Evolutionary conservation across 1,140 invertebrate genomes (phyloP).

Genomic region (Tetragnatha versicolor): DNA sequence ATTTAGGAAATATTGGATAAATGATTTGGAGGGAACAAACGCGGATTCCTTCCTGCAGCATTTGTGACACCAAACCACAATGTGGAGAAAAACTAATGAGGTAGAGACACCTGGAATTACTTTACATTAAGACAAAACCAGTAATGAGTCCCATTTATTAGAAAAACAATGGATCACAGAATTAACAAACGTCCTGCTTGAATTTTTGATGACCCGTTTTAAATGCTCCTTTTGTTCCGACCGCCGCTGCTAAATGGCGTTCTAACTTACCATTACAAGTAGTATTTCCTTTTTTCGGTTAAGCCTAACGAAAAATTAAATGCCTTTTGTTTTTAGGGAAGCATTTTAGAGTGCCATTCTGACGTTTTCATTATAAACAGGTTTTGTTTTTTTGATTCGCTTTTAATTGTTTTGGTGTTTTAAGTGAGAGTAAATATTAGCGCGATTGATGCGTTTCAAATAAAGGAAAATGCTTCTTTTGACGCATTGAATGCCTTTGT

Average conservation of each 20-base stretch:
- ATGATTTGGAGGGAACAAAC: constrained; percentile 52
- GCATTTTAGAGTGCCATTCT: constrained; percentile 35
- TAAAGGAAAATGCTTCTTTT: too few species aligned
- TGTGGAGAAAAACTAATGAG: constrained; percentile 41
- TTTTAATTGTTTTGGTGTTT: not conserved
- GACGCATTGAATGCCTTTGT: too few species aligned
- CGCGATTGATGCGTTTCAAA: too few species aligned
- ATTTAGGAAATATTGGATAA: constrained; percentile 45
- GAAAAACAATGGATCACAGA: constrained; percentile 34
- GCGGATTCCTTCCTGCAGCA: constrained; percentile 22
- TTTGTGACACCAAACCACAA: constrained; percentile 21
- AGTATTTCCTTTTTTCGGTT: constrained; percentile 28
- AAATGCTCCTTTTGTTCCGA: constrained; percentile 36
- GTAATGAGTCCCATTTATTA: constrained; percentile 49
- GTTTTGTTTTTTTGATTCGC: not conserved
- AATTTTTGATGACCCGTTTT: constrained; percentile 50
- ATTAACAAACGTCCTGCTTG: constrained; percentile 24
- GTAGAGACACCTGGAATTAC: not conserved
- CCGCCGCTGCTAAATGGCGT: not conserved
- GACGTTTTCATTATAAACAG: constrained; percentile 40
- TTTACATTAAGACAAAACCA: constrained; percentile 34
- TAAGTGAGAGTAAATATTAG: too few species aligned
- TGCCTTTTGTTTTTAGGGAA: constrained; percentile 44
- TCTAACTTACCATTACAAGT: constrained; percentile 35
- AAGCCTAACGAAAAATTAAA: constrained; percentile 48